Evolutionary conservation across 2,797 vertebrate genomes (phyloP), one percentile per base, ranked within the genome.

Genomic region (Jordanella pulchra): DNA sequence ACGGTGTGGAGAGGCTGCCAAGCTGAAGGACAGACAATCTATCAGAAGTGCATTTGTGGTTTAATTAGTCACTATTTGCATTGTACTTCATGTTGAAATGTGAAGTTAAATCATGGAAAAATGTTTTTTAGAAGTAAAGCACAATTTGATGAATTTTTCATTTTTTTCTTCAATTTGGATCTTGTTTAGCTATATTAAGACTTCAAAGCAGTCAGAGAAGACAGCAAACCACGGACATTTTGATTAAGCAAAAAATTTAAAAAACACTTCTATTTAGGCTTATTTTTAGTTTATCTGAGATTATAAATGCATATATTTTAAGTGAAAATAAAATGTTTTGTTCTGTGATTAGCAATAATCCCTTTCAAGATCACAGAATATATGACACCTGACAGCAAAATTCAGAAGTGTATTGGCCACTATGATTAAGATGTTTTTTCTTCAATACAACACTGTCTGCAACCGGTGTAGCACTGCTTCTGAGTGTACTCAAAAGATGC

Each of bases 401-500:
- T 44, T 79, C 75, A 81, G 74, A 82, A 45, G 65, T 70, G 65
- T 80, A 74, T 84, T 71, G 69, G 69, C 71, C 65, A 68, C 72
- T 67, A 80, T 86, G 72, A 76, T 78, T 72, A 70, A 65, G 67
- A 89, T 82, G 85, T 83, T 91, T 39, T 82, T 81, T 84, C 75
- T 81, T 77, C 72, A 71, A 84, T 83, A 84, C 86, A 86, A 85
- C 70, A 68, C 25, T 86, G 84, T 86, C 80, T 83, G 79, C 68
- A n/a, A 72, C n/a, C 55, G 60, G 73, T 73, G 73, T 3, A 15
- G 65, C 64, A 69, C 65, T 77, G 78, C 66, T 25, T 58, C 53
- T 23, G 30, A 32, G 35, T 45, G 68, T 54, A 76, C 79, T 87
- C 82, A 84, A 72, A 86, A 69, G 7, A 44, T 70, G 53, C 69